A percentile compares a stretch with the other conserved stretches of the same genome.
These are phyloP conservation scores for Chrysogorgia sp. DNA, from an alignment of 92 coral and sea anemone species.

Conservation along the genomic window DNA sequence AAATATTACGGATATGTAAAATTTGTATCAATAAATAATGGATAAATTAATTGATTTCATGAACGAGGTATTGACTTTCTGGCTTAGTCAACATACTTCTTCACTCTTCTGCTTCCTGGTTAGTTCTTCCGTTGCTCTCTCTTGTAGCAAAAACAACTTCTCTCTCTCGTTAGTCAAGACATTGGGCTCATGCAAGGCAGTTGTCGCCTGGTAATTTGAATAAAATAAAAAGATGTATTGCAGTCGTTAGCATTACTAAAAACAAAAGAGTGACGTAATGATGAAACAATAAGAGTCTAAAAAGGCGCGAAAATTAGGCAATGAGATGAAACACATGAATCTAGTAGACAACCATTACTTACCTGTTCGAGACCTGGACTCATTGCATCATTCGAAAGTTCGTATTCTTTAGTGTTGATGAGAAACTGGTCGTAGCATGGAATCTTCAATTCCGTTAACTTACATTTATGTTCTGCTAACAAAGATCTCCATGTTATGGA, in stretches of 20 bases:
- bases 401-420: slow-evolving; percentile 63
- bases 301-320: no score
- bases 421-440: slow-evolving; percentile 82
- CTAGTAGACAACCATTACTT: not conserved
- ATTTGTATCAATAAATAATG: no score
- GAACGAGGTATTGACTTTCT: no score
- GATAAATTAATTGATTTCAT: no score
- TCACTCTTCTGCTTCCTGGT: slow-evolving; percentile 29
- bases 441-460: slow-evolving; percentile 29
- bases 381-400: not conserved
- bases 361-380: not conserved
- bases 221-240: no score
- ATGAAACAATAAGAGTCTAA: not conserved
- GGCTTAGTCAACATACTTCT: slow-evolving; percentile 32
- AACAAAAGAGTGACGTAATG: no score
- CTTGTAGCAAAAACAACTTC: not conserved
- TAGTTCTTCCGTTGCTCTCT: slow-evolving; percentile 14
- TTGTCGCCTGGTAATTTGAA: no score
- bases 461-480: not conserved
- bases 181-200: not conserved
- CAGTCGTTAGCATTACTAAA: no score
- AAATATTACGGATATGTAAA: no score
- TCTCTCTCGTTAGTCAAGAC: not conserved
- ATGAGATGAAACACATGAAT: no score
- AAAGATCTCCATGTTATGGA: slow-evolving; percentile 23